Conservation (phyloP, 1,140 invertebrate species). For the Aplysia californica region DNA sequence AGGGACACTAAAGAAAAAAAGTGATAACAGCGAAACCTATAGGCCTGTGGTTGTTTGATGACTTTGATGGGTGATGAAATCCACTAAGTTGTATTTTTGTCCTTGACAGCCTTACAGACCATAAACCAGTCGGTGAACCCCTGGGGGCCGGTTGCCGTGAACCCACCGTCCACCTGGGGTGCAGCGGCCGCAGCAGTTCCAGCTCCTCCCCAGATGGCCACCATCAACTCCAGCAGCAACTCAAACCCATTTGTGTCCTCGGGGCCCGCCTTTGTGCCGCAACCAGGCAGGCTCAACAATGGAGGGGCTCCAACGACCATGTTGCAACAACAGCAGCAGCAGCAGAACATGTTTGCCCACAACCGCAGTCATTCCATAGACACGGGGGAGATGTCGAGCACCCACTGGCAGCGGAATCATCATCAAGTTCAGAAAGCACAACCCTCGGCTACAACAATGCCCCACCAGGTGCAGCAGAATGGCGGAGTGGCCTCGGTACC, state of each 20-base stretch:
- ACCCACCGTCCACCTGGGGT: slow-evolving; percentile 55
- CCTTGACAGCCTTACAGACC: slow-evolving; percentile 18
- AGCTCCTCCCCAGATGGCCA: slow-evolving; percentile 29
- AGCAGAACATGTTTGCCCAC: slow-evolving; percentile 59
- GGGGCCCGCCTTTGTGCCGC: too few relatives aligned
- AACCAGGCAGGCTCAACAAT: not conserved
- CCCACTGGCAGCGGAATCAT: slow-evolving; percentile 26
- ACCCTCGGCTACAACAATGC: slow-evolving; percentile 36
- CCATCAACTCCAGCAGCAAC: slow-evolving; percentile 32
- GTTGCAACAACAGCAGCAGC: slow-evolving; percentile 18
- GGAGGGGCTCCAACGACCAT: not conserved
- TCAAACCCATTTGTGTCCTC: not conserved
- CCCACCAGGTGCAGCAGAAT: slow-evolving; percentile 46
- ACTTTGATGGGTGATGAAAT: too few relatives aligned
- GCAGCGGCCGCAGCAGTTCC: slow-evolving; percentile 43
- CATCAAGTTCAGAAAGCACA: slow-evolving; percentile 23
- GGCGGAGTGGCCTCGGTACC: slow-evolving; percentile 34
- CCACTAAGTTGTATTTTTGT: too few relatives aligned
- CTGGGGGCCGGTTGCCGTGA: slow-evolving; percentile 73
- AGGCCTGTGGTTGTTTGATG: too few relatives aligned
- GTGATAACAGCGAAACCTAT: too few relatives aligned
- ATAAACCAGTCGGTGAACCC: slow-evolving; percentile 41
- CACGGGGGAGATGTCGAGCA: slow-evolving; percentile 51
- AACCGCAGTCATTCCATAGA: slow-evolving; percentile 74
- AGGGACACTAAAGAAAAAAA: too few relatives aligned